Conservation (phyloP, 2,888 invertebrate species). For the Teleogryllus oceanicus region DNA sequence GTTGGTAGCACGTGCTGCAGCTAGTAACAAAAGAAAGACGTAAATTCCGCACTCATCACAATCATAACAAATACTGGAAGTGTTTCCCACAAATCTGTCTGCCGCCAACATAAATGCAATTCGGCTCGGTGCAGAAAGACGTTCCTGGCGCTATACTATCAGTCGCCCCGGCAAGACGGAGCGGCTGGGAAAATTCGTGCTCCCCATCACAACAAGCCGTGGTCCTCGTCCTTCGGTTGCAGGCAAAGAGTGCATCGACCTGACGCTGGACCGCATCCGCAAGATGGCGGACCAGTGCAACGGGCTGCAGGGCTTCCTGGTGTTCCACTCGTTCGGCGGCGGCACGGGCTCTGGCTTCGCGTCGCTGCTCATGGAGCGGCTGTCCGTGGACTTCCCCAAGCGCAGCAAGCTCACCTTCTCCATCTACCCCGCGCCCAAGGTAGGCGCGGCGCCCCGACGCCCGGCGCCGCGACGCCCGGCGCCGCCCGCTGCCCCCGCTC, state of each 20-base stretch:
- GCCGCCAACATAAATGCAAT: too few relatives aligned
- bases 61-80: too few relatives aligned
- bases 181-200: too few relatives aligned
- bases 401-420: constrained; percentile 85
- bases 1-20: too few relatives aligned
- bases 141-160: too few relatives aligned
- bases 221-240: constrained; percentile 12
- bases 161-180: too few relatives aligned
- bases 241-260: constrained; percentile 64
- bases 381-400: constrained; percentile 79
- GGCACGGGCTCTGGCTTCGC: constrained; percentile 89
- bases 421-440: constrained; percentile 88
- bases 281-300: constrained; percentile 78
- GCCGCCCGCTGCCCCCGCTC: background rate
- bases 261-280: constrained; percentile 68
- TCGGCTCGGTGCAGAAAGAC: too few relatives aligned
- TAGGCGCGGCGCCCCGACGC: constrained; percentile 42
- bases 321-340: constrained; percentile 84
- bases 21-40: too few relatives aligned
- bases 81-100: too few relatives aligned
- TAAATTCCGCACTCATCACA: too few relatives aligned
- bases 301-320: constrained; percentile 77
- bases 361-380: constrained; percentile 78
- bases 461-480: background rate
- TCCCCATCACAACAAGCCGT: too few relatives aligned